phyloP scores from a whole-genome alignment of 2,113 vertebrate species.

The pig (Sus scrofa) region T2T-Sscrofa CM000812.6:238470001-238470500 shows the following conservation, averaged over 20 bases:
- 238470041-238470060: background rate
- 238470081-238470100: background rate
- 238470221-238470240: background rate
- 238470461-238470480: background rate
- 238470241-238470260: background rate
- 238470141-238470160: background rate
- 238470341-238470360: background rate
- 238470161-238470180: constrained; percentile 25
- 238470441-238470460: background rate
- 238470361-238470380: background rate
- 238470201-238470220: constrained; percentile 12
- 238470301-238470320: background rate
- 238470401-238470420: background rate
- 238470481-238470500: background rate
- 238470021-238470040: background rate
- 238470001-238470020: background rate
- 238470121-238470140: background rate
- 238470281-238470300: background rate
- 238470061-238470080: background rate
- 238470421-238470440: background rate
- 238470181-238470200: background rate
- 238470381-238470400: background rate
- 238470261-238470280: background rate
- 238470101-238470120: background rate
- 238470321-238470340: background rate